Evolutionary conservation across 1,140 invertebrate genomes (phyloP).

Genomic region (Brachionus sp.): DNA sequence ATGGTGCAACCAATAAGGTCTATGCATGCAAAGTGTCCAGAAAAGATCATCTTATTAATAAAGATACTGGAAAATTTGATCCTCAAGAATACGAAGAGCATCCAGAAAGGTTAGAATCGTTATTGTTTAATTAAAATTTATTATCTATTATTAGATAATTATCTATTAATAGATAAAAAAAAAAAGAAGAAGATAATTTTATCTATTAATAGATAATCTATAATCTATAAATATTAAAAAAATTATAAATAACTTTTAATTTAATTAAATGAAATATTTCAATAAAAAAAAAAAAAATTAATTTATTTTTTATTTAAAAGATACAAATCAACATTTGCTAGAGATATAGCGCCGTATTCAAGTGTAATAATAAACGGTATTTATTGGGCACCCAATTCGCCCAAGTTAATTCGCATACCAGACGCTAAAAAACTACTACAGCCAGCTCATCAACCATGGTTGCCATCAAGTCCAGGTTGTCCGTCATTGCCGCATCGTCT

Average conservation of each 20-base stretch:
- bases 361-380: slow-evolving; percentile 96
- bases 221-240: background rate
- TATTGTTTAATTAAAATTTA: too few relatives aligned
- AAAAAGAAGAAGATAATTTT: too few relatives aligned
- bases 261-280: too few relatives aligned
- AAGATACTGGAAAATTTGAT: slow-evolving; percentile 81
- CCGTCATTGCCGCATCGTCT: slow-evolving; percentile 45
- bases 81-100: slow-evolving; percentile 83
- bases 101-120: slow-evolving; percentile 74
- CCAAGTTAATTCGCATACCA: slow-evolving; percentile 90
- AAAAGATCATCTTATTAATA: slow-evolving; percentile 83
- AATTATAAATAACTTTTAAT: too few relatives aligned
- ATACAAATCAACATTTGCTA: slow-evolving; percentile 86
- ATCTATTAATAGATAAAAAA: background rate
- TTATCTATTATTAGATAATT: background rate
- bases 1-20: slow-evolving; percentile 87
- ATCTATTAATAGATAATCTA: background rate
- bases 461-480: slow-evolving; percentile 45
- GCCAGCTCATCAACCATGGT: slow-evolving; percentile 80
- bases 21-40: slow-evolving; percentile 88
- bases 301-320: slow-evolving; percentile 51
- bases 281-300: background rate
- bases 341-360: slow-evolving; percentile 88
- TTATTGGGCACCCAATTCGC: slow-evolving; percentile 94
- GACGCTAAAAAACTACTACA: slow-evolving; percentile 89